A percentile compares a stretch with the other conserved stretches of the same genome.
Evolutionary conservation across 2,113 vertebrate species (phyloP).

Genomic region (Heloderma charlesbogerti): DNA sequence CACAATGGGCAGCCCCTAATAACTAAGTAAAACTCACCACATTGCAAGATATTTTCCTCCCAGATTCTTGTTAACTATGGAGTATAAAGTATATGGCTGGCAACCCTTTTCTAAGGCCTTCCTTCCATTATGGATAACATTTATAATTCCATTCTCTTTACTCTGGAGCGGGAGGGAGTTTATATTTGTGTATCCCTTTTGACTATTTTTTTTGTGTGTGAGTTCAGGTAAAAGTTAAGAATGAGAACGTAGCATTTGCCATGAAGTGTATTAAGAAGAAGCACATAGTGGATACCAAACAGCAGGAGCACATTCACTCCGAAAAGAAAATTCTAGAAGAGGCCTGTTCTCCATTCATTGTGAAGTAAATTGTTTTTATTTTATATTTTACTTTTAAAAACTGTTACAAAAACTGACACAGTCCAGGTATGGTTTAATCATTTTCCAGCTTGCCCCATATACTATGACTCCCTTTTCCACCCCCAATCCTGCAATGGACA

Average conservation of each 20-base stretch:
- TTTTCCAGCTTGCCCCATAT: background rate
- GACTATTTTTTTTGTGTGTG: background rate
- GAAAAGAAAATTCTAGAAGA: conserved; percentile 92
- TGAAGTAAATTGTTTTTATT: conserved; percentile 79
- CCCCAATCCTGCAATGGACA: background rate
- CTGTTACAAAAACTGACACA: background rate
- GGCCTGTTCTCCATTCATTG: conserved; percentile 86
- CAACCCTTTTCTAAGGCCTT: background rate
- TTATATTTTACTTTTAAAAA: background rate
- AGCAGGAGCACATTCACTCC: conserved; percentile 93
- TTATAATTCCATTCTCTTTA: background rate
- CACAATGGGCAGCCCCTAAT: background rate
- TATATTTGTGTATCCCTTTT: background rate
- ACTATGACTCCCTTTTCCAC: background rate
- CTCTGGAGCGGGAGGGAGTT: background rate
- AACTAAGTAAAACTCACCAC: background rate
- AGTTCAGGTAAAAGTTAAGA: conserved; percentile 89
- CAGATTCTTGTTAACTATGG: background rate
- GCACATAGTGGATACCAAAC: conserved; percentile 91
- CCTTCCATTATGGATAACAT: background rate
- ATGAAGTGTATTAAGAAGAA: conserved; percentile 95
- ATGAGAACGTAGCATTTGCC: conserved; percentile 88
- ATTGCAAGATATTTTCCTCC: background rate
- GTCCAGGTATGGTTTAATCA: background rate
- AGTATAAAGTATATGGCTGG: background rate